A percentile compares a stretch with the other conserved stretches of the same genome.
phyloP scores from a whole-genome alignment of 2,888 invertebrate genomes.

The Chymomyza caudatula region DNA sequence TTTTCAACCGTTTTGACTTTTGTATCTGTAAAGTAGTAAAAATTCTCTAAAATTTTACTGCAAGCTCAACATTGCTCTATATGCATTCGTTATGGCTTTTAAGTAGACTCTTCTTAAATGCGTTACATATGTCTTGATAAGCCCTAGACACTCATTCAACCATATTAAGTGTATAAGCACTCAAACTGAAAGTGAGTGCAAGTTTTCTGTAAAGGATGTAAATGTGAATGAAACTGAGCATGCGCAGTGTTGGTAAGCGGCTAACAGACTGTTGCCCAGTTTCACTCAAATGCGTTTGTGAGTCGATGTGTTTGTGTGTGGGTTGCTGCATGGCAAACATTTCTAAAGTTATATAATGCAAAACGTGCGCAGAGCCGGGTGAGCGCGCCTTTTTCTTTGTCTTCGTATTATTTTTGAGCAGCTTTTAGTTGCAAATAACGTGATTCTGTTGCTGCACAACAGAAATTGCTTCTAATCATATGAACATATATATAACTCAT shows the following conservation, averaged over 20 bases:
- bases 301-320: background rate
- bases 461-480: background rate
- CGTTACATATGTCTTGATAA: background rate
- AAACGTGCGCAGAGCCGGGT: background rate
- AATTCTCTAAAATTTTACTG: too few species aligned
- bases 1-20: too few species aligned
- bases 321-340: background rate
- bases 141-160: background rate
- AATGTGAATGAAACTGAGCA: conserved; percentile 33
- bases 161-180: background rate
- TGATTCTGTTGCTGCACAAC: background rate
- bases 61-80: too few species aligned
- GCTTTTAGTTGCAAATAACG: background rate
- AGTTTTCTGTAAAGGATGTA: conserved; percentile 12
- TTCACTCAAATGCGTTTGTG: background rate
- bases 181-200: conserved; percentile 14
- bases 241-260: conserved; percentile 37
- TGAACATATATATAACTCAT: background rate
- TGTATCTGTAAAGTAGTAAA: too few species aligned
- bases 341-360: background rate
- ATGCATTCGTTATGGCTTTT: too few species aligned
- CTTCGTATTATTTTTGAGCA: background rate
- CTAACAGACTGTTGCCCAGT: background rate
- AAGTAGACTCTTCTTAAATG: background rate
- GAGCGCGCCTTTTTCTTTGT: background rate